Evolutionary conservation across 2,888 invertebrate species (phyloP), one percentile per base, ranked within the genome.

Genomic region (Eustalomyia histrio): DNA sequence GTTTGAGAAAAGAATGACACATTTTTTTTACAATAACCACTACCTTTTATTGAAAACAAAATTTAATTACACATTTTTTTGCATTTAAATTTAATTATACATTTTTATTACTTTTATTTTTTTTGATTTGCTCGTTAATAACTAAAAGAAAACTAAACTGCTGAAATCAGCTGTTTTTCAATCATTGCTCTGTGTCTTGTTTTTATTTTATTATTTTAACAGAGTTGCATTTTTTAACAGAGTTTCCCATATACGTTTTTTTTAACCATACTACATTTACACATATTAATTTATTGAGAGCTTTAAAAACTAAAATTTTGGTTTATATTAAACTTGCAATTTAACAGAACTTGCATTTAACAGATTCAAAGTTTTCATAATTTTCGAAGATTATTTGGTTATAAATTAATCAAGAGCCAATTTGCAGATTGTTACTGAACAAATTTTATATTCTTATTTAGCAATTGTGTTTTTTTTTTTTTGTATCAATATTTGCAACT

Each of bases 1-100:
- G 14, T 39, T 47, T n/a, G 43, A 16, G 7, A 57, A 57, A 33
- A 33, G 33, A 16, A 16, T 24, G n/a, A 21, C 14, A 57, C 3
- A 16, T 57, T 33, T 33, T n/a, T 57, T 47, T n/a, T 47, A 47
- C 43, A 43, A 57, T 55, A 53, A 47, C 24, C 14, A 12, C 16
- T 5, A 35, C 24, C 4, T 14, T 21, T 43, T 63, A 63, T 60
- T 71, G 47, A 71, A 50, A 71, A 60, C 18, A 55, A 61, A 61
- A 39, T 12, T 29, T 47, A 47, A 47, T 47, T 47, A n/a, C 12
- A 47, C 43, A 4, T 47, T 47, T 47, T 43, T 14, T 14, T 14
- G 14, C 43, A 43, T n/a, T n/a, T 7, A 43, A 12, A 43, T 12
- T 14, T n/a, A n/a, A 14, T 43, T 43, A 14, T 43, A 3, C 7